Evolutionary conservation across 2,888 invertebrate species (phyloP), one percentile per base, ranked within the genome.

Genomic region (Macrostomum cliftonense): DNA sequence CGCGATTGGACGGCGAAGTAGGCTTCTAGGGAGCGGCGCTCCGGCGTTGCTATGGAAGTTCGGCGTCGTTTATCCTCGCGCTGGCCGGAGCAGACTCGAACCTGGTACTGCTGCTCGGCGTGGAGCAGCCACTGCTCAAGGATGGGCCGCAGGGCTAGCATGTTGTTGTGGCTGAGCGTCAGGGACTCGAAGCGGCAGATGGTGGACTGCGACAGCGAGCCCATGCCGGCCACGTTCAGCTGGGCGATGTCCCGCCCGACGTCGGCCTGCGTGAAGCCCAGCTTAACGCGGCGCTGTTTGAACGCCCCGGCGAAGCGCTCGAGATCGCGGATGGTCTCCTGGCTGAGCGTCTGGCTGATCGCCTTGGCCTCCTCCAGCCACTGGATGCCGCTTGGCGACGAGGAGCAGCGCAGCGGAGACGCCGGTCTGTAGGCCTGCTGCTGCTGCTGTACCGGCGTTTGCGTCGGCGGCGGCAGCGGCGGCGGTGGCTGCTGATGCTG

Each of bases 291-390:
- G 53, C 97, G 76, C 73, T 97, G 97, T 68, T 99, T 99, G 75
- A 99, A 97, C 54, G 95, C 77, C 72, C 97, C 97, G 28, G 97
- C 97, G 71, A 97, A 97, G n/a, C 91, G 89, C 72, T 99, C 97
- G 51, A 99, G 76, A 67, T 97, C 97, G 47, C 95, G 62, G 1
- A 76, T 76, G 60, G 28, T 28, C 28, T 28, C 28, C 28, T 28
- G 28, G 28, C 28, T 28, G 5, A 28, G 28, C 28, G 28, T 28
- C 28, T 28, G 28, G 28, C 28, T 28, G 28, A 28, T 28, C 5
- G 28, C 28, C 9, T 9, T 28, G 28, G 28, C 28, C 28, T 28
- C 28, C 28, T 28, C 28, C 28, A 28, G 28, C 28, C 28, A 28
- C 28, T 28, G 28, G 28, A 28, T 28, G 5, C 28, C 28, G 28